phyloP scores from a whole-genome alignment of 2,797 vertebrate species.

The Trachurus trachurus region DNA sequence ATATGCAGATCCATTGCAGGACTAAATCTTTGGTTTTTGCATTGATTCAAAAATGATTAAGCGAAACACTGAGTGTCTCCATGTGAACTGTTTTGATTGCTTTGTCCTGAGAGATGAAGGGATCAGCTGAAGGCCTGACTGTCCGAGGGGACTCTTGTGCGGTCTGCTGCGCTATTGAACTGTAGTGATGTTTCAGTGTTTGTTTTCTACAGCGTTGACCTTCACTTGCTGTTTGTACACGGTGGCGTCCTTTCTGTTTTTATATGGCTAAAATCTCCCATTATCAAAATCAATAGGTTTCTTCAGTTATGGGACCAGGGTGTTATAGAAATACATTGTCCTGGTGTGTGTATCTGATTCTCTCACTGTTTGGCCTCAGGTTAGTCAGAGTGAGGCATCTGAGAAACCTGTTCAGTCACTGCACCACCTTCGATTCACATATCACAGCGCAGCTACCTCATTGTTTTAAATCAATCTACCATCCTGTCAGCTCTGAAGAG shows the following conservation, averaged over 20 bases:
- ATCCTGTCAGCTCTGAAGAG: not conserved
- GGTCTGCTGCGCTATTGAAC: not conserved
- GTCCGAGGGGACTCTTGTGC: not conserved
- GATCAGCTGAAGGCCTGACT: not conserved
- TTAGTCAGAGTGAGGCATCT: not conserved
- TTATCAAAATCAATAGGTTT: conserved; percentile 5
- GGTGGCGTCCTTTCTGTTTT: not conserved
- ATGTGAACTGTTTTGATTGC: not conserved
- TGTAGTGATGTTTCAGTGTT: not conserved
- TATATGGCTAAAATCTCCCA: not conserved
- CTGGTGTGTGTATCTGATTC: conserved; percentile 1
- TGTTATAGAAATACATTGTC: not conserved
- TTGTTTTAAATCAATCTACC: conserved; percentile 14
- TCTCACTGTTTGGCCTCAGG: not conserved
- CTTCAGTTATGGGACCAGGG: not conserved
- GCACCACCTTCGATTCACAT: not conserved
- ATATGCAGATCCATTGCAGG: too few relatives aligned
- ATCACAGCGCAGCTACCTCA: not conserved
- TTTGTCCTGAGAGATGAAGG: not conserved
- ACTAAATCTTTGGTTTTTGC: not conserved
- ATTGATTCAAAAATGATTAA: not conserved
- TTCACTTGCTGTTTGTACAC: not conserved
- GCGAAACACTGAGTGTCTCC: not conserved
- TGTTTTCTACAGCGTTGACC: not conserved
- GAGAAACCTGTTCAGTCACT: conserved; percentile 1